Conservation (phyloP, 2,113 vertebrate genomes). For the Sphaerodactylus townsendi region DNA sequence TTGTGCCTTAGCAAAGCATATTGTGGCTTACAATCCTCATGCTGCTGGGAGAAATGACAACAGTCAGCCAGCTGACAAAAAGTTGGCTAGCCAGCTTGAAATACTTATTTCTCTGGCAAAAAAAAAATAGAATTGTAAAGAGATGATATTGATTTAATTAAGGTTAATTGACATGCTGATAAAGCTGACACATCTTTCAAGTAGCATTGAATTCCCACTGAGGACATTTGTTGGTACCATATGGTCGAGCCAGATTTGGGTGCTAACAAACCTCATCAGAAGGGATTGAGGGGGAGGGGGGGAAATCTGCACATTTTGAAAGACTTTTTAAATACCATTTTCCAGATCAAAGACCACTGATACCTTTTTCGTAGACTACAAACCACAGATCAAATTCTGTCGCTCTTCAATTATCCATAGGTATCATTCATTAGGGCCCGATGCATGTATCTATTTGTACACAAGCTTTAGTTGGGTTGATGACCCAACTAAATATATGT, state of each 20-base stretch:
- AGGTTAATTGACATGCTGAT: slow-evolving; percentile 64
- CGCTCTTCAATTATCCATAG: background rate
- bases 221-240: slow-evolving; percentile 20
- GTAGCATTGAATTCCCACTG: slow-evolving; percentile 28
- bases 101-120: slow-evolving; percentile 59
- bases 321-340: background rate
- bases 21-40: slow-evolving; percentile 47
- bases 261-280: slow-evolving; percentile 24
- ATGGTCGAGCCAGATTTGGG: slow-evolving; percentile 17
- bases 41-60: slow-evolving; percentile 58
- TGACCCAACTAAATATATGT: background rate
- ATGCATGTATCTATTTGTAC: background rate
- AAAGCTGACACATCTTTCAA: slow-evolving; percentile 41
- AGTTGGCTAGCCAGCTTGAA: slow-evolving; percentile 46
- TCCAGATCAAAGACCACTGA: background rate
- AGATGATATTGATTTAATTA: slow-evolving; percentile 70
- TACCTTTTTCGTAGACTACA: background rate
- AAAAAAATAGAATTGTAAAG: slow-evolving; percentile 50
- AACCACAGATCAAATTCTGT: background rate
- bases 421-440: background rate
- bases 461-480: background rate
- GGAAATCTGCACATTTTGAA: background rate
- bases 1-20: slow-evolving; percentile 50
- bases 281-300: background rate
- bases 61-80: slow-evolving; percentile 56